phyloP scores from a whole-genome alignment of 2,888 invertebrate species.

The Perithous albicinctus region DNA sequence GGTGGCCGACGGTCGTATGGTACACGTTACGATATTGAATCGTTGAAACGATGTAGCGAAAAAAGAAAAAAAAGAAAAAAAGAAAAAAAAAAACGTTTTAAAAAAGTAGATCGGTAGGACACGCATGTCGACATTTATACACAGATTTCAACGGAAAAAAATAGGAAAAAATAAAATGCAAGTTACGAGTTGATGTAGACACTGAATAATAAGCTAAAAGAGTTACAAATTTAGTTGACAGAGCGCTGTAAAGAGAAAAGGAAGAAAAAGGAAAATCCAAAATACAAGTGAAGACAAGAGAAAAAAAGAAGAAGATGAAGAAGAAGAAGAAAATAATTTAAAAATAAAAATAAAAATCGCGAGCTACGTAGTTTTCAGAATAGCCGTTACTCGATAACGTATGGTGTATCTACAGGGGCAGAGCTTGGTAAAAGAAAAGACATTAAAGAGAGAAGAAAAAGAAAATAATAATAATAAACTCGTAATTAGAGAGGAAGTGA shows the following conservation, averaged over 20 bases:
- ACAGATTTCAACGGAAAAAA: background rate
- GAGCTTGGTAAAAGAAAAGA: slow-evolving; percentile 67
- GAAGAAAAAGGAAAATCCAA: background rate
- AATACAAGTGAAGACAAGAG: slow-evolving; percentile 3
- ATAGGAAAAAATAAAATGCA: background rate
- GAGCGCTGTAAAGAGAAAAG: background rate
- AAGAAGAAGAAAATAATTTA: slow-evolving; percentile 10
- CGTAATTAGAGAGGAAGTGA: slow-evolving; percentile 56
- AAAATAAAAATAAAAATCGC: slow-evolving; percentile 29
- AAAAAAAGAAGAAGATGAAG: no score
- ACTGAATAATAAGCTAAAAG: slow-evolving; percentile 31
- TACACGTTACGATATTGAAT: slow-evolving; percentile 56
- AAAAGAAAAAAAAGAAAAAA: no score
- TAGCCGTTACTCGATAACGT: slow-evolving; percentile 61
- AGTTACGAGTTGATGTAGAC: slow-evolving; percentile 56
- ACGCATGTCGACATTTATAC: slow-evolving; percentile 41
- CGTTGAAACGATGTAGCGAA: slow-evolving; percentile 28
- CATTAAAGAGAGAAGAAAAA: slow-evolving; percentile 22
- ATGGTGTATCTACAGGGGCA: slow-evolving; percentile 64
- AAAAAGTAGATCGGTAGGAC: slow-evolving; percentile 22
- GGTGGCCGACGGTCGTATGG: slow-evolving; percentile 34
- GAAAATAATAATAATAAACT: slow-evolving; percentile 10
- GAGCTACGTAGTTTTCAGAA: slow-evolving; percentile 67
- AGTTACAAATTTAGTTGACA: slow-evolving; percentile 38
- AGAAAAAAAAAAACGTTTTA: slow-evolving; percentile 19